Base-by-base conservation (phyloP, 2,888 invertebrate species). In the Endomychus coccineus region DNA sequence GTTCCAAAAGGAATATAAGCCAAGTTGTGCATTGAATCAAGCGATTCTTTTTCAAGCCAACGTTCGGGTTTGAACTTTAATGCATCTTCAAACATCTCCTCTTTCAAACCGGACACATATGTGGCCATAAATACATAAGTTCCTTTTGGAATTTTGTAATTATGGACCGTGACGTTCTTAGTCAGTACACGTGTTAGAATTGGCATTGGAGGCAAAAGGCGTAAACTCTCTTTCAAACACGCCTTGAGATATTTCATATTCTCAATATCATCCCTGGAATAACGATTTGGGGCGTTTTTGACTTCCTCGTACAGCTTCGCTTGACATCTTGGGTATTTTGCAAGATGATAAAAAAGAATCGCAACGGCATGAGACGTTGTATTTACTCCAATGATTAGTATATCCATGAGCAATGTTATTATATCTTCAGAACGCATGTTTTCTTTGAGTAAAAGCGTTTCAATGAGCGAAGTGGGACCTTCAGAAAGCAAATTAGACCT, bases 81-180 rank as follows among this genome's bases (percentile, higher is more conserved):
- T 0, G 79, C 74, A 45, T 80, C 76, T 15, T 80, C 79, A 46
- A 74, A 80, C 55, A 80, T 75, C 45, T 75, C 74, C 45, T 80
- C 79, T 34, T 75, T 71, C 36, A 72, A 55, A 10, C 75, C 71
- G 1, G 77, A 66, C 28, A 80, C 70, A 59, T 76, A 73, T 27
- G 74, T 76, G 0, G 79, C 77, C 71, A 79, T 78, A 50, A 80
- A 69, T 10, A 80, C 67, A 6, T 74, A 68, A 1, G 80, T 80
- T 36, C 74, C 75, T 40, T 54, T 53, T 2, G 56, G 58, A 25
- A 75, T 66, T 68, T 71, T 49, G 52, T 78, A 80, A 53, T 71
- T 73, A 48, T 79, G 75, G 45, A 80, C 58, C 22, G 68, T 67
- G 23, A 78, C 71, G 48, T 75, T 74, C 48, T 71, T 74, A 3